Base-by-base conservation (phyloP, 2,113 vertebrate species). In the Paralichthys olivaceus region DNA sequence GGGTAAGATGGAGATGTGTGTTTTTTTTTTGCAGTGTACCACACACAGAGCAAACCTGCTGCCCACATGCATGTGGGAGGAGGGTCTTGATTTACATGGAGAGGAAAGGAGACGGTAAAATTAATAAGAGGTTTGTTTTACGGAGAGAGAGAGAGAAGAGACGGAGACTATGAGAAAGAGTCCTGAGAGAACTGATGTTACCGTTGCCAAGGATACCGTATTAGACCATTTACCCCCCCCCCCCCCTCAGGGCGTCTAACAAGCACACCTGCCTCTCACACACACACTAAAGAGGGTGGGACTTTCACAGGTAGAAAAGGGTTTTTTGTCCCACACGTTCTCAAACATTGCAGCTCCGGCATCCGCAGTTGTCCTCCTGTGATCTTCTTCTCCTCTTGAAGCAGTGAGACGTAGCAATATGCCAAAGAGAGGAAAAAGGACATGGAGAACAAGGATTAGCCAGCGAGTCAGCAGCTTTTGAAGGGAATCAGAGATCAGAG, bases 131-230 rank as follows among this genome's bases (percentile, higher is more conserved):
- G 57, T 40, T 78, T 73, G 25, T 72, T 43, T 5, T 40, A 37
- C 43, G 62, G 23, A 68, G 58, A 49, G 45, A 49, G 49, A 53
- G 49, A 53, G 49, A 63, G n/a, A 68, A 77, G 7, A 74, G 34
- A 69, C 8, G 19, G 26, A 59, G 26, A 59, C 29, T 13, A 1
- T n/a, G 4, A 29, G 62, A 26, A 1, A n/a, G 43, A n/a, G 5
- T 58, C 71, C 67, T 63, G 0, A 47, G 64, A 76, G 62, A 25
- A 51, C 58, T 56, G 12, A 63, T 66, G 66, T 47, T 61, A 37
- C 32, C 0, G 81, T 89, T 79, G 29, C 80, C 63, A 56, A 83
- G 56, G 74, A 55, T 72, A 78, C 75, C 28, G 47, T 71, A 75
- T 75, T 34, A 73, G 73, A 73, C 47, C 26, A 69, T 54, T 57